Evolutionary conservation across 2,888 invertebrate species (phyloP), one percentile per base, ranked within the genome.

Genomic region (Caenorhabditis sp.): DNA sequence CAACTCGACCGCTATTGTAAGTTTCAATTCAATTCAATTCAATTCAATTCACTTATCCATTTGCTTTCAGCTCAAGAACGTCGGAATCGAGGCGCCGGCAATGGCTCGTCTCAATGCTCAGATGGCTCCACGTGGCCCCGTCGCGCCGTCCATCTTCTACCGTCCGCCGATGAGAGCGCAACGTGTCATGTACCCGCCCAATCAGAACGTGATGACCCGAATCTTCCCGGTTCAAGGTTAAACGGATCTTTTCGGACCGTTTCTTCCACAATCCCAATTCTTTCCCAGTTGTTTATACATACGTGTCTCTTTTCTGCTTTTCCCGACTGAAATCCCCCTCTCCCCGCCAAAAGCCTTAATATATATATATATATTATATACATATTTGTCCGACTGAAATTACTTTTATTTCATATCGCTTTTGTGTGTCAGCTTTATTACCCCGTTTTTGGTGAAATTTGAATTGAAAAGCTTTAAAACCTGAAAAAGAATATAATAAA

Each of bases 1-100:
- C 74, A 88, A 88, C 52, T 86, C 87, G 7, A 83, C 80, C 8
- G 88, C 88, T 30, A 81, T 84, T 46, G 87, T 87, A 32, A 83
- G 84, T 71, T 59, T 17, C 15, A 11, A 24, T 35, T 26, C 27
- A 5, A 8, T 11, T 15, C 7, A 20, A 71, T 77, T 27, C 63
- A 72, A 70, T 17, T 73, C 32, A 80, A 80, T n/a, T n/a, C n/a
- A n/a, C 17, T 22, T 15, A 24, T 35, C 26, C 27, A 5, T 11
- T 11, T 15, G 2, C 22, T 76, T 77, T 27, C 63, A 72, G 73
- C 24, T 73, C 32, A 80, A 80, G 58, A 72, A 59, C 53, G 74
- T 74, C 9, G 76, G 78, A 32, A 70, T 77, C 56, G 75, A 77
- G 20, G 74, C 63, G 20, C 39, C 53, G 8, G 78, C 32, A 15